Base-by-base conservation (phyloP, 2,113 vertebrate genomes). In the Mustelus asterias region DNA sequence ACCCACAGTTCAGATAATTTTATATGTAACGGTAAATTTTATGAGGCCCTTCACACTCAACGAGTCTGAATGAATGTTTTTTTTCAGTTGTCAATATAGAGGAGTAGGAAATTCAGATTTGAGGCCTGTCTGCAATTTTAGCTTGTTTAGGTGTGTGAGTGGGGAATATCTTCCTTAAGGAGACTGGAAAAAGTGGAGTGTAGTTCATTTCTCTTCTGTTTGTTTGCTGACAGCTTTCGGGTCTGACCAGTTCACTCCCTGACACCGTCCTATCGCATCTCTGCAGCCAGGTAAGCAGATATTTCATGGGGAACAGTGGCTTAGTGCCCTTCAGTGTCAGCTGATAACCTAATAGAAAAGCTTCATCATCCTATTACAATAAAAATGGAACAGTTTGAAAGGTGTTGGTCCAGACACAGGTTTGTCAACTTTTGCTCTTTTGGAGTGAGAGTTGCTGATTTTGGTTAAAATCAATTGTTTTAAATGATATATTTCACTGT, bases 181-280 rank as follows among this genome's bases (percentile, higher is more conserved):
- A 70, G 37, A 26, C 10, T 13, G 22, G 37, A 44, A 65, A 94
- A 94, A 44, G 67, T 18, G 24, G 41, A 26, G 93, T 67, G 24
- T n/a, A 95, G 1, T 5, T 85, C 65, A 0, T 60, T 37, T 29
- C 67, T 70, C 95, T 44, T 95, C 37, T 96, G 22, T 96, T 70
- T 67, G 65, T 76, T 76, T 96, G 44, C 95, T 93, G 7, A 0
- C 97, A 98, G 97, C 96, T 99, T 96, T 99, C 99, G 0, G 98
- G 99, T 96, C 97, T 99, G 96, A 99, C 99, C 97, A 99, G 99
- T 96, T 97, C 98, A 0, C 97, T 98, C 96, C 98, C 99, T 0
- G 99, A 99, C 96, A 98, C 97, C 0, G 98, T 99, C 86, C 97
- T 99, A 63, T 98, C 99, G 37, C 99, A 99, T 96, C 98, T 99